phyloP scores from a whole-genome alignment of 1,140 invertebrate species.

The Meloidogyne floridensis region DNA sequence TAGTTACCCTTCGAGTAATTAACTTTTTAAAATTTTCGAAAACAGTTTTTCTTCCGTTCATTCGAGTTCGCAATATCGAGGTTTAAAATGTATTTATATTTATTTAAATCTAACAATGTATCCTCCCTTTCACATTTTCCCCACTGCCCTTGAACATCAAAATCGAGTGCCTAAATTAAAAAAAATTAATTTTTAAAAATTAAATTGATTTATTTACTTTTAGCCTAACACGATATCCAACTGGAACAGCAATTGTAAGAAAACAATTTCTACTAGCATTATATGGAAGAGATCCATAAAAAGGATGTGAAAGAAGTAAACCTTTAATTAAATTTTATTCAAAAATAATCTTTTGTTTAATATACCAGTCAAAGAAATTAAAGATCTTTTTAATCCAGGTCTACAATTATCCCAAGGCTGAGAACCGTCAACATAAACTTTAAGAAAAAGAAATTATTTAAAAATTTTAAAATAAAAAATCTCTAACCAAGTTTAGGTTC shows the following conservation, averaged over 20 bases:
- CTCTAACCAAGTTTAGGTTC: constrained; percentile 27
- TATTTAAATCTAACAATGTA: constrained; percentile 30
- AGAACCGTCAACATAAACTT: constrained; percentile 38
- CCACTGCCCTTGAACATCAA: constrained; percentile 37
- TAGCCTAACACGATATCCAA: constrained; percentile 35
- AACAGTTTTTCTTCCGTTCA: too few species aligned
- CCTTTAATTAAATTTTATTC: constrained; percentile 1
- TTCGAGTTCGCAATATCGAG: too few species aligned
- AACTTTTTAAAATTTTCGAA: too few species aligned
- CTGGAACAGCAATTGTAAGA: constrained; percentile 35
- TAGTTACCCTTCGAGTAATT: too few species aligned
- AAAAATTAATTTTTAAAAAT: neutral
- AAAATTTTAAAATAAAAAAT: neutral
- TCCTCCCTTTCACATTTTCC: constrained; percentile 32
- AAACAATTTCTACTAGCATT: constrained; percentile 37
- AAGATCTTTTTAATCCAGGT: constrained; percentile 36
- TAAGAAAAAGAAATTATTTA: constrained; percentile 12
- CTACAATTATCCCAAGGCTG: constrained; percentile 35
- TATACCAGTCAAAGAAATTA: constrained; percentile 30
- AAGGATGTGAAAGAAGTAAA: constrained; percentile 32
- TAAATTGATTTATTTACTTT: constrained; percentile 22
- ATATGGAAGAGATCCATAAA: constrained; percentile 35
- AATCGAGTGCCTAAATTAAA: constrained; percentile 34
- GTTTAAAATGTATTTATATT: neutral
- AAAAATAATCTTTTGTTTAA: too few species aligned